These are phyloP conservation scores for Eledona agricola DNA, from an alignment of 2,888 invertebrate genomes.

Conservation along the genomic window DNA sequence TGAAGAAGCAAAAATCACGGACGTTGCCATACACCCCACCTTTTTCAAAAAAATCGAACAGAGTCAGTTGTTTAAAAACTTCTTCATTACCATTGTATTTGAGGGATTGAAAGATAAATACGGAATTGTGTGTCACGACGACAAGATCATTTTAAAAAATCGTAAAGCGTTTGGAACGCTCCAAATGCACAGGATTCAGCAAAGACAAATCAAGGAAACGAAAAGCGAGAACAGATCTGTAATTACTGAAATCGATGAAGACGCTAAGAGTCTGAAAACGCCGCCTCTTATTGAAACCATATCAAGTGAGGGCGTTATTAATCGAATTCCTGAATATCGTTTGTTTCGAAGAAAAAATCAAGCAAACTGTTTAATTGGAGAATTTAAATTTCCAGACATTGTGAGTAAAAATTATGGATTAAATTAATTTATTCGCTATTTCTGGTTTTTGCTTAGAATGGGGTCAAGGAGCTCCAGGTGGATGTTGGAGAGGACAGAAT, in stretches of 20 bases:
- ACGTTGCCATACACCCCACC: conserved; percentile 81
- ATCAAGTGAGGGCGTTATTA: conserved; percentile 46
- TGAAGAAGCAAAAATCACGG: conserved; percentile 77
- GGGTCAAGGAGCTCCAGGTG: conserved; percentile 71
- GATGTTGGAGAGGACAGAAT: conserved; percentile 81
- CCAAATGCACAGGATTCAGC: conserved; percentile 78
- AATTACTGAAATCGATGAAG: conserved; percentile 47
- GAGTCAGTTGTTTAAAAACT: conserved; percentile 77
- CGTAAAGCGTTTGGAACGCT: conserved; percentile 78
- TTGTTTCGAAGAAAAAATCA: conserved; percentile 68
- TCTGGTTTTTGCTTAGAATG: conserved; percentile 68
- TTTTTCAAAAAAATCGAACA: conserved; percentile 80
- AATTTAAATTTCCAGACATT: conserved; percentile 70
- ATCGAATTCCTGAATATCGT: conserved; percentile 67
- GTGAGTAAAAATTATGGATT: conserved; percentile 59
- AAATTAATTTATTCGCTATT: conserved; percentile 39
- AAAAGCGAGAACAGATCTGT: conserved; percentile 38
- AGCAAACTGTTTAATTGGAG: conserved; percentile 68
- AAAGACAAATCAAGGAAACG: conserved; percentile 69
- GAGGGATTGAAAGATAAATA: conserved; percentile 85
- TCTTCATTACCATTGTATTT: conserved; percentile 81
- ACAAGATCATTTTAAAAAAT: conserved; percentile 76
- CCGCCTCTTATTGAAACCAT: conserved; percentile 55
- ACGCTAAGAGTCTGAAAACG: conserved; percentile 33
- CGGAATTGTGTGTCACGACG: conserved; percentile 72